Evolutionary conservation across 2,888 invertebrate species (phyloP).

Genomic region (Luperina nickerlii): DNA sequence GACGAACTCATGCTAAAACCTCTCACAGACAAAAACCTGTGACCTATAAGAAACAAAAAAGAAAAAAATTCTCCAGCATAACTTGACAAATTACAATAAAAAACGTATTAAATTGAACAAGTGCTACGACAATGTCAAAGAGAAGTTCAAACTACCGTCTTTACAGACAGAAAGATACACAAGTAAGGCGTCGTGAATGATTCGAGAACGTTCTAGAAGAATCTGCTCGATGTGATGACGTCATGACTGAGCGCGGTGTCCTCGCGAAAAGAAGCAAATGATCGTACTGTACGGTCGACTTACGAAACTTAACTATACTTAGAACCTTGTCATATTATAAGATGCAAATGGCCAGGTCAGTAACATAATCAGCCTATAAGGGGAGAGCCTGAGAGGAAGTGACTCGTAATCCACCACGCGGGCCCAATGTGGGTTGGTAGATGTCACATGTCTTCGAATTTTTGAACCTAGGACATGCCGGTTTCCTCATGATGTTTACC

Average conservation of each 20-base stretch:
- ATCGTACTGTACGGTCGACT: conserved; percentile 29
- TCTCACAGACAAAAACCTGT: conserved; percentile 65
- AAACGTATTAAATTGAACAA: conserved; percentile 68
- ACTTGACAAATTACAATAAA: conserved; percentile 69
- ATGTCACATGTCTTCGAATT: no score
- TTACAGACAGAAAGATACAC: conserved; percentile 89
- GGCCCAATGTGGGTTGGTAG: background rate
- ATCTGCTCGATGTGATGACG: conserved; percentile 67
- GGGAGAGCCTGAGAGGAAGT: background rate
- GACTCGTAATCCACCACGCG: no score
- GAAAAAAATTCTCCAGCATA: conserved; percentile 68
- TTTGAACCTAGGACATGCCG: background rate
- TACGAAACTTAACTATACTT: background rate
- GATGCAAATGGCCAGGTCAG: background rate
- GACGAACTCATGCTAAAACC: conserved; percentile 50
- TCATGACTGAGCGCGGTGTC: conserved; percentile 55
- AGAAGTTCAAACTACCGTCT: conserved; percentile 85
- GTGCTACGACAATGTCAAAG: conserved; percentile 84
- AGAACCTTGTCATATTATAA: conserved; percentile 8
- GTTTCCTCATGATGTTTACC: background rate
- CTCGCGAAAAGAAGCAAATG: conserved; percentile 59
- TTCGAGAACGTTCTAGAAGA: conserved; percentile 84
- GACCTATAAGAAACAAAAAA: conserved; percentile 58
- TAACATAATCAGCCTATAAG: background rate
- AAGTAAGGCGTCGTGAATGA: conserved; percentile 89